Percentiles rank a stretch among this genome's conserved stretches.
Evolutionary conservation across 2,888 invertebrate genomes (phyloP).

Genomic region (Drosophila quinaria): DNA sequence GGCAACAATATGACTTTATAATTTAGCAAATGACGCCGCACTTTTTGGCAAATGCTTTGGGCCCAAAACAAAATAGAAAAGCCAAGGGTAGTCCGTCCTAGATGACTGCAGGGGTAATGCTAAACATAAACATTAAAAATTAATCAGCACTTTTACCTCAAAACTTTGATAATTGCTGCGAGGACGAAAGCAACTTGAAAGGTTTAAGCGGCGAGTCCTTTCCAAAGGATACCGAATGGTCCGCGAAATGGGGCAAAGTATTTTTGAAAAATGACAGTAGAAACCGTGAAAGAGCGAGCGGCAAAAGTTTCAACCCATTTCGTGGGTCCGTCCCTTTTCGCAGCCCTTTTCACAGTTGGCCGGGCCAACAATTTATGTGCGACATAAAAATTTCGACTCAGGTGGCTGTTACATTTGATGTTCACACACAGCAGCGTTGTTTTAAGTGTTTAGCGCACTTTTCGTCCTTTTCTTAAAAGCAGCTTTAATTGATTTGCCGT

Average conservation of each 20-base stretch:
- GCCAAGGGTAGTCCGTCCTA: neutral
- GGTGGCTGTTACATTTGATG: constrained; percentile 70
- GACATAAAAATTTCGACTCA: constrained; percentile 75
- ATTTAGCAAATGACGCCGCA: constrained; percentile 71
- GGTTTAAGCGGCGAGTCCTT: constrained; percentile 48
- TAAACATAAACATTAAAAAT: constrained; percentile 81
- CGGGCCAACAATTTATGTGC: constrained; percentile 65
- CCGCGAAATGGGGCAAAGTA: constrained; percentile 31
- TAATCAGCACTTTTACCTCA: constrained; percentile 80
- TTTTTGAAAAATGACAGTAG: constrained; percentile 66
- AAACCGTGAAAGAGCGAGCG: constrained; percentile 7
- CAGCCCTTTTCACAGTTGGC: constrained; percentile 46
- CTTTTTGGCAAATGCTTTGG: constrained; percentile 34
- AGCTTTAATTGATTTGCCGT: constrained; percentile 66
- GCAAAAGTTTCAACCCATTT: constrained; percentile 67
- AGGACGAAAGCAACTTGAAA: constrained; percentile 38
- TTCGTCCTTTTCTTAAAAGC: constrained; percentile 27
- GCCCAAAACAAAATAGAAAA: neutral
- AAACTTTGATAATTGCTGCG: constrained; percentile 75
- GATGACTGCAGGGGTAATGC: constrained; percentile 14
- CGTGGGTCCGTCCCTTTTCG: constrained; percentile 4
- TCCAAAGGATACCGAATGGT: constrained; percentile 12
- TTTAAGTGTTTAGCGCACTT: constrained; percentile 41
- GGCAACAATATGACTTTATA: constrained; percentile 70
- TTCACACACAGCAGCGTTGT: constrained; percentile 16